Evolutionary conservation across 2,113 vertebrate species (phyloP).

Genomic region (Actinemys pallida): DNA sequence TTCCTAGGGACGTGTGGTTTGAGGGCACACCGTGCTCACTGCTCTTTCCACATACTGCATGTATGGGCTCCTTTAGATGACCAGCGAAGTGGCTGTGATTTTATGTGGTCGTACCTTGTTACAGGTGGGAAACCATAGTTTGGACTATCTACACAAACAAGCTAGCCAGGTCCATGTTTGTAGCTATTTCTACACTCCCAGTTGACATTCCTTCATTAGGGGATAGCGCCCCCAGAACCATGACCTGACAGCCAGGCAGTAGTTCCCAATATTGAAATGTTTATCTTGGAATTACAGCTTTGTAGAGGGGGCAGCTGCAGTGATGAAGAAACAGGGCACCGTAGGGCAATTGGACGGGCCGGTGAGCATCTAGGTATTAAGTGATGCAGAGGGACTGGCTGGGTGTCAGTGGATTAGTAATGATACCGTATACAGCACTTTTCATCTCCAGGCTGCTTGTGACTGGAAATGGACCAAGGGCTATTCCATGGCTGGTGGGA

Average conservation of each 20-base stretch:
- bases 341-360: neutral
- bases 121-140: neutral
- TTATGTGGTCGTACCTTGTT: neutral
- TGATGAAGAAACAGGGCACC: neutral
- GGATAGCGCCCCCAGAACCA: neutral
- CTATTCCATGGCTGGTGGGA: neutral
- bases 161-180: neutral
- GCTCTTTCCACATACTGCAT: rapidly evolving
- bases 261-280: neutral
- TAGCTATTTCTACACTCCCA: rapidly evolving
- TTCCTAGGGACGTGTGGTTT: rapidly evolving
- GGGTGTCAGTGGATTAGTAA: rapidly evolving
- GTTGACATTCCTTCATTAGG: rapidly evolving
- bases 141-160: neutral
- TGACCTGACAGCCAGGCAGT: neutral
- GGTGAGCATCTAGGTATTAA: neutral
- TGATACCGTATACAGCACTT: neutral
- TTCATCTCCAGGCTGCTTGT: neutral
- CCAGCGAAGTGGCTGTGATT: neutral
- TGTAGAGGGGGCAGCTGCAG: neutral
- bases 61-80: rapidly evolving
- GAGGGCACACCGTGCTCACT: neutral
- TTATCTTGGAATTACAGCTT: neutral
- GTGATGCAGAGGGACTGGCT: neutral
- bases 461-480: neutral